Conservation (phyloP, 2,888 invertebrate species). For the Odiellus spinosus region DNA sequence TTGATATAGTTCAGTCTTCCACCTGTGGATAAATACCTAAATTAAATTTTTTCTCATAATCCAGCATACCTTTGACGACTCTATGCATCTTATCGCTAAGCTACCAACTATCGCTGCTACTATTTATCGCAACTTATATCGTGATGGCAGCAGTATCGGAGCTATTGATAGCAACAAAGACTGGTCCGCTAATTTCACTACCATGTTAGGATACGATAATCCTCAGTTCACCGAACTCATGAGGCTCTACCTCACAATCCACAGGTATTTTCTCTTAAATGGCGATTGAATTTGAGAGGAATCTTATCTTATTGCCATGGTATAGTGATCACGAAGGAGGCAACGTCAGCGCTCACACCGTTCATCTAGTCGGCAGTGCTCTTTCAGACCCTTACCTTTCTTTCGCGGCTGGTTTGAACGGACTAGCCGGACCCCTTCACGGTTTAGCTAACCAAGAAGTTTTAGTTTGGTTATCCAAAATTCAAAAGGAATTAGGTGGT, state of each 20-base stretch:
- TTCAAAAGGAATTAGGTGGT: slow-evolving; percentile 63
- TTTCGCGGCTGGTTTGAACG: slow-evolving; percentile 82
- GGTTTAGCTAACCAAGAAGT: slow-evolving; percentile 90
- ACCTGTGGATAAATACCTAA: not conserved
- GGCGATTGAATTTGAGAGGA: not conserved
- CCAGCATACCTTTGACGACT: slow-evolving; percentile 68
- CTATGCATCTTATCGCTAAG: slow-evolving; percentile 89
- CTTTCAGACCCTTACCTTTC: slow-evolving; percentile 85
- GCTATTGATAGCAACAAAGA: slow-evolving; percentile 77
- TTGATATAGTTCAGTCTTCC: not conserved
- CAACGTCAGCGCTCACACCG: slow-evolving; percentile 88
- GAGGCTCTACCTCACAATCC: slow-evolving; percentile 82
- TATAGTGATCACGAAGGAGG: slow-evolving; percentile 86
- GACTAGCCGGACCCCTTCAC: slow-evolving; percentile 86
- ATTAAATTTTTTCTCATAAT: slow-evolving; percentile 18
- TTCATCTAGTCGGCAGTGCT: slow-evolving; percentile 83
- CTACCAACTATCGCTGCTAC: slow-evolving; percentile 84
- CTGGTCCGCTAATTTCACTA: slow-evolving; percentile 81
- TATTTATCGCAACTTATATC: slow-evolving; percentile 75
- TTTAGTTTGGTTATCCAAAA: slow-evolving; percentile 79
- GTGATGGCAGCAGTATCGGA: slow-evolving; percentile 69
- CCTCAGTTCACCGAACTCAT: slow-evolving; percentile 71
- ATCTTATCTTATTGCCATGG: slow-evolving; percentile 8
- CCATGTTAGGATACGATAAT: slow-evolving; percentile 73
- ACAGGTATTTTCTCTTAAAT: slow-evolving; percentile 50